Evolutionary conservation across 92 coral and sea anemone genomes (phyloP), one percentile per base, ranked within the genome.

Genomic region (Diadumene lineata): DNA sequence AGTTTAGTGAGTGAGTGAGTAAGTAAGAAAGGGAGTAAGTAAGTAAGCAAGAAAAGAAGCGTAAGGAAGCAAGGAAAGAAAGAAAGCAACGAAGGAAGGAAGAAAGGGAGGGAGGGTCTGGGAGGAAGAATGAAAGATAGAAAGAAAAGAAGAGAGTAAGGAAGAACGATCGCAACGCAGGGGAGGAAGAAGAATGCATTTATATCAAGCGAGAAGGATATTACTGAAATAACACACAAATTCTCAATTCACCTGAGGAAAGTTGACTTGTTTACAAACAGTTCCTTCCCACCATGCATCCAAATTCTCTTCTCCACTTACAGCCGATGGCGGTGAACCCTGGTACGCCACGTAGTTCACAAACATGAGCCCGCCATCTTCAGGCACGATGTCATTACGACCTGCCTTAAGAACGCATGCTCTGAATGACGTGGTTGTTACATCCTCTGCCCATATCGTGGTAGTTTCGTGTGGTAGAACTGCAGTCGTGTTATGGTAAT

Each of bases 201-300:
- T n/a, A n/a, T n/a, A n/a, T n/a, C 33, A 15, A 66, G 27, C 44
- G 24, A 53, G 10, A 53, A 53, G 18, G 4, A 16, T 3, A 53
- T 53, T 53, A 11, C 2, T 53, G 4, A 16, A 22, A 4, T 8
- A 53, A 53, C 60, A 53, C 9, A 53, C 60, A 53, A 38, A 38
- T 6, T 16, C 15, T 8, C 13, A 6, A 34, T 77, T 48, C 38
- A 90, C 96, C 75, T 64, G 16, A 6, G 86, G 83, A 29, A 89
- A 64, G 6, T 27, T 11, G 0, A 86, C 68, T 2, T 25, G 56
- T 70, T 66, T 72, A 66, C 96, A 90, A 3, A 79, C 70, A 48
- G 96, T 90, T 0, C 96, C 96, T 53, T 90, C 96, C 96, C 96
- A 90, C 96, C 96, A 90, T 19, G 74, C 70, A 13, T 43, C 61